These are phyloP conservation scores for Lasioglossum morio DNA, from an alignment of 2,888 invertebrate species.

Conservation along the genomic window DNA sequence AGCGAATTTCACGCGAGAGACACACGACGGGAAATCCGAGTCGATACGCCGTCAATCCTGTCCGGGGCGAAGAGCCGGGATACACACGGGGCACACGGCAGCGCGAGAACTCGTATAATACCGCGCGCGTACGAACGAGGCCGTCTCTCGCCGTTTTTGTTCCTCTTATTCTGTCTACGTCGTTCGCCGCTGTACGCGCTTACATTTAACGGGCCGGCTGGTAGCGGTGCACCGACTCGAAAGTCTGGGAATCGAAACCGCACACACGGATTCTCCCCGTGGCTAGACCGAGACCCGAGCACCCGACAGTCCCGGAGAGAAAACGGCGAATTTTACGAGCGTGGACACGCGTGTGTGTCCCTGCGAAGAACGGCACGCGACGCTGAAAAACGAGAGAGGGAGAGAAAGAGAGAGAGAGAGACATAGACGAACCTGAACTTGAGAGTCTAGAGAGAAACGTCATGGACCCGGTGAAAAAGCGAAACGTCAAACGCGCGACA, in stretches of 20 bases:
- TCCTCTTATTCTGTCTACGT: slow-evolving; percentile 72
- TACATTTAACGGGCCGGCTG: slow-evolving; percentile 64
- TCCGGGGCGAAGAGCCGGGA: slow-evolving; percentile 33
- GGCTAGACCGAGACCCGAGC: slow-evolving; percentile 31
- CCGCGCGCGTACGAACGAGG: slow-evolving; percentile 56
- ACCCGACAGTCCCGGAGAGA: slow-evolving; percentile 12
- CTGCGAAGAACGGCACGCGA: slow-evolving; percentile 15
- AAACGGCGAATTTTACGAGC: slow-evolving; percentile 37
- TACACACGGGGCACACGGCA: slow-evolving; percentile 18
- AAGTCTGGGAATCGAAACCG: slow-evolving; percentile 52
- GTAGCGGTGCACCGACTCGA: slow-evolving; percentile 64
- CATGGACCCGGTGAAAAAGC: not conserved
- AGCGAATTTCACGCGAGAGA: slow-evolving; percentile 53
- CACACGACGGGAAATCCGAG: slow-evolving; percentile 58
- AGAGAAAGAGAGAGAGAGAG: not conserved
- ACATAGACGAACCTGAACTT: not conserved
- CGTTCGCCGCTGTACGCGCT: slow-evolving; percentile 59
- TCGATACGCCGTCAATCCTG: slow-evolving; percentile 64
- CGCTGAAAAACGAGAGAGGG: not conserved
- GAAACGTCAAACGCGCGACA: slow-evolving; percentile 5
- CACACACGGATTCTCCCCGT: slow-evolving; percentile 47
- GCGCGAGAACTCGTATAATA: slow-evolving; percentile 63
- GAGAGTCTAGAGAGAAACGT: not conserved
- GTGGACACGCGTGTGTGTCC: not conserved
- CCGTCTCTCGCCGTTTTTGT: slow-evolving; percentile 64